phyloP scores from a whole-genome alignment of 2,113 vertebrate genomes.

The Eupsittula cactorum region DNA sequence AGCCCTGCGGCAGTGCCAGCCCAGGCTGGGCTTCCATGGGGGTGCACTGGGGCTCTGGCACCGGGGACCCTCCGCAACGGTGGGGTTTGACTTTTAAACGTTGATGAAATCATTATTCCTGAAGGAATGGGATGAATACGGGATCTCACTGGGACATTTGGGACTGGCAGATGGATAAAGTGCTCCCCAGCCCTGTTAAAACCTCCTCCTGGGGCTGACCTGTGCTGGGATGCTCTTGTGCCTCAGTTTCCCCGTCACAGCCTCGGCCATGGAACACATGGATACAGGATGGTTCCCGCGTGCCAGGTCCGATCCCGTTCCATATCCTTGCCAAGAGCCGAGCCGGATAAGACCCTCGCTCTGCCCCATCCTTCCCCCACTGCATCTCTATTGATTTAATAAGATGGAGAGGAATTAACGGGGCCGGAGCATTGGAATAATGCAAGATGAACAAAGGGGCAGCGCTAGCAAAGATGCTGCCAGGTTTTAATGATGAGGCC shows the following conservation, averaged over 20 bases:
- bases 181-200: not conserved
- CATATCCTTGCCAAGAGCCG: not conserved
- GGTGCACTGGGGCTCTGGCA: not conserved
- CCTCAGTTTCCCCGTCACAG: conserved; percentile 24
- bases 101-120: not conserved
- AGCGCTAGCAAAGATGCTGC: conserved; percentile 63
- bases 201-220: accelerated
- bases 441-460: conserved; percentile 66
- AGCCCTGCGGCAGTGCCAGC: not conserved
- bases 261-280: not conserved
- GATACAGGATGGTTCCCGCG: not conserved
- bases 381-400: conserved; percentile 67
- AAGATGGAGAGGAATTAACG: conserved; percentile 68
- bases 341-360: not conserved
- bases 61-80: accelerated
- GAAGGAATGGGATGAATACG: accelerated
- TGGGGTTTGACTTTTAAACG: not conserved
- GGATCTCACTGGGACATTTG: accelerated
- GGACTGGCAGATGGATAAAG: not conserved
- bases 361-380: not conserved
- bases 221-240: accelerated
- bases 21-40: not conserved
- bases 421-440: conserved; percentile 41
- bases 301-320: not conserved
- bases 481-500: conserved; percentile 69